phyloP scores from a whole-genome alignment of 2,113 vertebrate species.

The Barnardius zonarius region DNA sequence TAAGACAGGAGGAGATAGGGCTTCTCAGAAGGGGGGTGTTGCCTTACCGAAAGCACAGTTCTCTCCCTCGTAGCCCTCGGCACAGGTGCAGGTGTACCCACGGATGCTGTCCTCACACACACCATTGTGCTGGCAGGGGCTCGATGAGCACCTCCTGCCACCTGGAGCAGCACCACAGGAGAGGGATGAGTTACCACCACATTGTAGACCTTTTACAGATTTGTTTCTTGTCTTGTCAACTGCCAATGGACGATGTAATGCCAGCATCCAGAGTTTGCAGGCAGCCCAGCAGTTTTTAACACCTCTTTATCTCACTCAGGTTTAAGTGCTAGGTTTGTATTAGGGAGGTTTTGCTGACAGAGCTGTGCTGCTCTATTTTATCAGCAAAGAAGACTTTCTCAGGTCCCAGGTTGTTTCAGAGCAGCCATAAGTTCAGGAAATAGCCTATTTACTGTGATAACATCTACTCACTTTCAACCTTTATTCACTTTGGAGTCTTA shows the following conservation, averaged over 20 bases:
- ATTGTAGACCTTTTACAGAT: not conserved
- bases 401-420: not conserved
- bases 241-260: not conserved
- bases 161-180: constrained; percentile 37
- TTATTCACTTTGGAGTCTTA: not conserved
- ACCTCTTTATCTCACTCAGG: not conserved
- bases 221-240: not conserved
- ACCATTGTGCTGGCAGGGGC: constrained; percentile 83
- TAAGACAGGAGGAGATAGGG: fast-evolving
- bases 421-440: not conserved
- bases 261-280: not conserved
- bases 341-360: not conserved
- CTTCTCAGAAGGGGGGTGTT: not conserved
- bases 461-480: not conserved
- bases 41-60: constrained; percentile 76
- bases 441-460: not conserved
- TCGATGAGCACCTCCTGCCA: constrained; percentile 77
- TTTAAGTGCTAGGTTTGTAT: not conserved
- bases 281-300: not conserved
- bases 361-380: not conserved
- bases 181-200: not conserved
- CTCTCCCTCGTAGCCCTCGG: constrained; percentile 72
- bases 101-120: constrained; percentile 78
- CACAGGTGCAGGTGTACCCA: constrained; percentile 80
- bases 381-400: not conserved